Base-by-base conservation (phyloP, 2,888 invertebrate genomes). In the Drosophila austrosaltans region DNA sequence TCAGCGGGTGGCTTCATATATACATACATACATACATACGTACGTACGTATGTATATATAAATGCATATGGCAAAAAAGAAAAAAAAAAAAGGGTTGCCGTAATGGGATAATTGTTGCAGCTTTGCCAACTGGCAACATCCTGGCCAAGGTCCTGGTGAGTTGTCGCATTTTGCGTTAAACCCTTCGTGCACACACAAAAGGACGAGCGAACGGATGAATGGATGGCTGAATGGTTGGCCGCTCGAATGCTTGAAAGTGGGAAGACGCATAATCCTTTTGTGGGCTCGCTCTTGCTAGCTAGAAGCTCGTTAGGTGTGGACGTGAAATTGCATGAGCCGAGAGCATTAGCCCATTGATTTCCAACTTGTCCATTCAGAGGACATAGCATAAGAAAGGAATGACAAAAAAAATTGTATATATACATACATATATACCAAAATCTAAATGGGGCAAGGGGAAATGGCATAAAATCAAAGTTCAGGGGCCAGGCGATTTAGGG, bases 321-420 rank as follows among this genome's bases (percentile, higher is more conserved):
- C 85, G 89, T 89, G 90, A 75, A 87, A 74, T 82, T 81, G 90
- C 85, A 85, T 81, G 88, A 83, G 75, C 68, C 75, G 70, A 71
- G 75, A 84, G 89, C 87, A 89, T 85, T 85, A 85, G 85, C 84
- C 89, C 48, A 89, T 89, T 88, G 90, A 88, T 82, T 82, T 89
- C 70, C 82, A 76, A 77, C 79, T 57, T 48, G 48, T 48, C 72
- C 71, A 71, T 63, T 81, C 78, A 81, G 81, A 78, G 48, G 48
- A 48, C 48, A 63, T 28, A 65, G n/a, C 42, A 42, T 1, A 30
- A 30, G 5, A 5, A 30, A 30, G 6, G 30, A 30, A 30, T 5
- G 30, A 54, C 54, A 53, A 42, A 48, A 40, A 61, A 62, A 16
- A 66, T 36, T 20, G 22, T 25, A 40, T 16, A 16, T 16, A 16